A percentile compares a stretch with the other conserved stretches of the same genome.
phyloP scores from a whole-genome alignment of 2,113 vertebrate genomes.

The Crotalus horridus region DNA sequence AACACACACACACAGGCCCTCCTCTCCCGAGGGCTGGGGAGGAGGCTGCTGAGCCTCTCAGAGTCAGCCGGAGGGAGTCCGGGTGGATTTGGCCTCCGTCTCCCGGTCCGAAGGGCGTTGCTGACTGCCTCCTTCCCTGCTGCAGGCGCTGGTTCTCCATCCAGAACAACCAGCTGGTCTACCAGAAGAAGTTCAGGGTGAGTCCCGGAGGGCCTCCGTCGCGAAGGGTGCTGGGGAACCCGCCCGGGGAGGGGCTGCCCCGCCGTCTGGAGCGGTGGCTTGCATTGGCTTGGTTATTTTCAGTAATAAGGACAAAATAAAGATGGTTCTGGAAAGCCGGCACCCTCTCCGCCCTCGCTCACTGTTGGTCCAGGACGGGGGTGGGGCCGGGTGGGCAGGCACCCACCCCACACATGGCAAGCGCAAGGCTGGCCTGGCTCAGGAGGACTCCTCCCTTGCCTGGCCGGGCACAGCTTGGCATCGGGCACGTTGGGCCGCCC shows the following conservation, averaged over 20 bases:
- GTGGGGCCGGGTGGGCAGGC: background rate
- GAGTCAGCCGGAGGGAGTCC: background rate
- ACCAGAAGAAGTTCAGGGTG: constrained; percentile 99
- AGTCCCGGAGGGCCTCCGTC: constrained; percentile 31
- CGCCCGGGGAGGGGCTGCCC: background rate
- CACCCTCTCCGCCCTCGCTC: background rate
- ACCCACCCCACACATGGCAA: background rate
- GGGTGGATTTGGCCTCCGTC: background rate
- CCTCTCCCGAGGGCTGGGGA: background rate
- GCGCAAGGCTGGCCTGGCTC: background rate
- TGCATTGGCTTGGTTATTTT: background rate
- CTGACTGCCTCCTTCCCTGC: constrained; percentile 62
- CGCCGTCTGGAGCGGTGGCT: background rate
- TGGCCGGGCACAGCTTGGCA: background rate
- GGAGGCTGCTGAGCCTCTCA: no score
- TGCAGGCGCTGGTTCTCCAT: constrained; percentile 98
- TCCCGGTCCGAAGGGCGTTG: background rate
- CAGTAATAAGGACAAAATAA: background rate
- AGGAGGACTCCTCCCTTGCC: background rate
- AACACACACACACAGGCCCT: no score
- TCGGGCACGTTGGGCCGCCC: background rate
- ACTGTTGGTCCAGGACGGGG: background rate
- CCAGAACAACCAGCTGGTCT: constrained; percentile 98
- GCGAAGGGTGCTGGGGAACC: background rate
- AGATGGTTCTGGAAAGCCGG: background rate